Evolutionary conservation across 2,797 vertebrate genomes (phyloP).

Genomic region (Cercopithecus mitis): DNA sequence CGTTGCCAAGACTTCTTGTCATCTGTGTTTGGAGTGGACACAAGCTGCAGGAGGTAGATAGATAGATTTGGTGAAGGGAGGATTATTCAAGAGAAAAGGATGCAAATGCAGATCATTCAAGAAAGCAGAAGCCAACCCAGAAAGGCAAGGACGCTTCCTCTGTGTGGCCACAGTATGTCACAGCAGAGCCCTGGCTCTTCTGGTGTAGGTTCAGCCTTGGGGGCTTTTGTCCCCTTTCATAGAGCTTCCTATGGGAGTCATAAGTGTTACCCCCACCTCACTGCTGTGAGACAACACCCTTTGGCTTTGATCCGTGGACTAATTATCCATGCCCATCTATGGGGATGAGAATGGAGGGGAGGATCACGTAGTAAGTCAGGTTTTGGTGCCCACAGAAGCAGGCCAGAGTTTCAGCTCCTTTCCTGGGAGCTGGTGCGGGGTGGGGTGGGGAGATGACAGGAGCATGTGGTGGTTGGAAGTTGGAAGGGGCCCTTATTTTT

Average conservation of each 20-base stretch:
- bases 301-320: not conserved
- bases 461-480: not conserved
- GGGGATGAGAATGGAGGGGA: no score
- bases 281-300: not conserved
- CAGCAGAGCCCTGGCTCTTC: not conserved
- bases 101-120: not conserved
- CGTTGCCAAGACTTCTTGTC: constrained; percentile 47
- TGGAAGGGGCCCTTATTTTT: not conserved
- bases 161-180: not conserved
- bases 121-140: not conserved
- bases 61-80: not conserved
- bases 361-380: fast-evolving
- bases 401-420: not conserved
- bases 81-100: not conserved
- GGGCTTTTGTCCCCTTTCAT: not conserved
- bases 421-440: not conserved
- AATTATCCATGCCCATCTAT: no score
- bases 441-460: not conserved
- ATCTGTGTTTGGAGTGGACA: constrained; percentile 43
- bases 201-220: not conserved
- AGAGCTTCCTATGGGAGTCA: not conserved
- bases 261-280: not conserved
- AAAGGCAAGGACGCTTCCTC: not conserved
- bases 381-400: not conserved
- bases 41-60: not conserved